phyloP scores from a whole-genome alignment of 1,140 invertebrate genomes.

The Bactericera cockerelli region DNA sequence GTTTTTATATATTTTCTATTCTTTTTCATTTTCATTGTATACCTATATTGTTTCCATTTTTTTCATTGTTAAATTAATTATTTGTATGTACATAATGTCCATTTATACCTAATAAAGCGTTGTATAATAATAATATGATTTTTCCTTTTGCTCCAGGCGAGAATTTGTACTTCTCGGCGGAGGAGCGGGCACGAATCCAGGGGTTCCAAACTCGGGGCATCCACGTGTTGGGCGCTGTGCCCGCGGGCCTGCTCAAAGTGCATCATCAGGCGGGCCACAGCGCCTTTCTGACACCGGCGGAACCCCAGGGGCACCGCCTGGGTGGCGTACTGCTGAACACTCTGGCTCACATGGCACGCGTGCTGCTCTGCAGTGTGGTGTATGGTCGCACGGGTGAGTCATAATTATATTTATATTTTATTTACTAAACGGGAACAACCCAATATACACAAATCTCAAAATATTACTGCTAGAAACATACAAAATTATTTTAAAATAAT shows the following conservation, averaged over 20 bases:
- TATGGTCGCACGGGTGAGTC: not conserved
- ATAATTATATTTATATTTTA: too few relatives aligned
- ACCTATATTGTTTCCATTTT: too few relatives aligned
- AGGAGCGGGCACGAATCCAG: not conserved
- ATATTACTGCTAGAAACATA: not conserved
- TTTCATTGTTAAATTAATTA: too few relatives aligned
- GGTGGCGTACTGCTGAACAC: not conserved
- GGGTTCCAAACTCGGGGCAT: not conserved
- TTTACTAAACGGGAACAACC: too few relatives aligned
- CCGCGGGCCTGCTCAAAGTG: not conserved
- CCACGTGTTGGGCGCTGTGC: not conserved
- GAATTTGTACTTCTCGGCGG: not conserved
- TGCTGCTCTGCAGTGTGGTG: not conserved
- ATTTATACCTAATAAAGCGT: too few relatives aligned
- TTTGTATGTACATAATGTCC: too few relatives aligned
- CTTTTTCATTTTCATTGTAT: too few relatives aligned
- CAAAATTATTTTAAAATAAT: not conserved
- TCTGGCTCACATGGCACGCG: not conserved
- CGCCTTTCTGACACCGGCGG: not conserved
- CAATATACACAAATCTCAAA: not conserved
- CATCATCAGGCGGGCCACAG: constrained; percentile 1
- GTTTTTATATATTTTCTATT: too few relatives aligned
- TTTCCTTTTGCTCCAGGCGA: not conserved
- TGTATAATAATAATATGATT: too few relatives aligned
- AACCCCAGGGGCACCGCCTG: not conserved